Conservation (phyloP, 2,888 invertebrate species). For the Tricholauxania praeusta region DNA sequence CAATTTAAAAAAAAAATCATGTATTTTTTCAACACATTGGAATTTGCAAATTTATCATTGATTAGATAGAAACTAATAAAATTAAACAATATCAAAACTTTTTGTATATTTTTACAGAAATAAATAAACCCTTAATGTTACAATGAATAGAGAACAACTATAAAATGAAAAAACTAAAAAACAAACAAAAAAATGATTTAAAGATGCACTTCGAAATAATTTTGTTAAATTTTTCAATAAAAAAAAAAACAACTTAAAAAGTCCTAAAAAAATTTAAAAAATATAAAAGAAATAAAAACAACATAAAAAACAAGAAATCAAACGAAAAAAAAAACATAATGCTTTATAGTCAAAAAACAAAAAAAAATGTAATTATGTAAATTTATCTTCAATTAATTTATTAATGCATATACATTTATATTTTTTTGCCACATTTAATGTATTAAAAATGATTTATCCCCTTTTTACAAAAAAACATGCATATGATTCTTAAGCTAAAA, state of each 20-base stretch:
- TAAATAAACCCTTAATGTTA: slow-evolving; percentile 46
- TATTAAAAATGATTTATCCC: not conserved
- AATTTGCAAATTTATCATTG: no score
- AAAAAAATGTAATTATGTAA: slow-evolving; percentile 29
- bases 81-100: slow-evolving; percentile 19
- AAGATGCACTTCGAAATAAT: slow-evolving; percentile 38
- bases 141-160: slow-evolving; percentile 45
- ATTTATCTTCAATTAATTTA: slow-evolving; percentile 34
- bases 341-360: slow-evolving; percentile 21
- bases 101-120: slow-evolving; percentile 49
- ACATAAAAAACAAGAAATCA: slow-evolving; percentile 21
- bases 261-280: slow-evolving; percentile 34
- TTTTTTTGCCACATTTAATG: slow-evolving; percentile 9
- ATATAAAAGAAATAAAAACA: slow-evolving; percentile 27
- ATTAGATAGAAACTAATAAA: not conserved
- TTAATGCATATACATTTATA: slow-evolving; percentile 7
- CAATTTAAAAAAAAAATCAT: no score
- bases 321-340: slow-evolving; percentile 26
- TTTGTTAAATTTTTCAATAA: slow-evolving; percentile 33
- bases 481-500: not conserved
- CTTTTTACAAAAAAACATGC: not conserved
- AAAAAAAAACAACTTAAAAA: slow-evolving; percentile 27
- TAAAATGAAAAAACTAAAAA: slow-evolving; percentile 39
- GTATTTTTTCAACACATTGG: no score
- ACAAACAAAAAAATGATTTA: slow-evolving; percentile 31